Base-by-base conservation (phyloP, 2,888 invertebrate species). In the Leucophenga maculata region DNA sequence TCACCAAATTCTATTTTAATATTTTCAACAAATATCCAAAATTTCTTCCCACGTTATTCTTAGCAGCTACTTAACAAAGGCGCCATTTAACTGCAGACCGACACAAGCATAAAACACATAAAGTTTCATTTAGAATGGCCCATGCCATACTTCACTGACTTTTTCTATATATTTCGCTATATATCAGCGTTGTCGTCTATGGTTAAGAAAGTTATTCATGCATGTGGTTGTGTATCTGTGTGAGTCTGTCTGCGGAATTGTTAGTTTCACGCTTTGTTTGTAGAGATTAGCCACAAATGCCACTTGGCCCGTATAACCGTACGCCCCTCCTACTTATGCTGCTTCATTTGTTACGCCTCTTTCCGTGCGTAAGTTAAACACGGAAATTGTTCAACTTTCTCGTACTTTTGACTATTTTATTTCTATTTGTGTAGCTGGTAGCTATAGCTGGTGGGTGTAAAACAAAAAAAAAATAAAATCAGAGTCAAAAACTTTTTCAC, bases 341-440 rank as follows among this genome's bases (percentile, higher is more conserved):
- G 72, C 71, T 64, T 54, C 46, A 50, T 32, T 66, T 69, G 64
- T 64, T 72, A 69, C 74, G 72, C n/a, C 50, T 50, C 50, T n/a
- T 18, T 50, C 16, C 50, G 16, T n/a, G 6, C 3, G 6, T 16
- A 50, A 3, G 50, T 16, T 46, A 1, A 32, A 75, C 77, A 78
- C 72, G 72, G 67, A 78, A 78, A 82, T 73, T 76, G 77, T 78
- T 74, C 79, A 79, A 77, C 75, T 70, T 67, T 74, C 72, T 76
- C 71, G 76, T 78, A 75, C 81, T 79, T 77, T 78, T 69, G 66
- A 71, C 72, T 76, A 79, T 76, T 57, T 82, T 80, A 75, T 79
- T 64, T 64, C 48, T 22, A 20, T 59, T 59, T 31, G n/a, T 26
- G 26, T 26, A 26, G 3, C 26, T 26, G n/a, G n/a, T 50, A 16